A percentile compares a stretch with the other conserved stretches of the same genome.
Conservation (phyloP, 2,888 invertebrate species). For the Sthenelais limicola region DNA sequence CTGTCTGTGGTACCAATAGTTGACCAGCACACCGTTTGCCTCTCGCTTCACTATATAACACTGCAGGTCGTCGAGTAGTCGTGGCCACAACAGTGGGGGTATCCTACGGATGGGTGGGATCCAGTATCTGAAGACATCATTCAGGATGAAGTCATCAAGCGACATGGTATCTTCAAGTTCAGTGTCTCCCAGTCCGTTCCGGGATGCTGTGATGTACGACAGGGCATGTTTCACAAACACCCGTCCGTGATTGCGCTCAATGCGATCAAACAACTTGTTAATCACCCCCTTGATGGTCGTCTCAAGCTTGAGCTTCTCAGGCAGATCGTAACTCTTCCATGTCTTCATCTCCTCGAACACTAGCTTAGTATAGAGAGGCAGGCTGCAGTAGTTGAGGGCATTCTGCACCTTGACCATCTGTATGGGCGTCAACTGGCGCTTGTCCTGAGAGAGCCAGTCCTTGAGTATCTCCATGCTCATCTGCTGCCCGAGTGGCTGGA, state of each 20-base stretch:
- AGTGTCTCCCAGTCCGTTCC: conserved; percentile 19
- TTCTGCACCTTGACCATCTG: conserved; percentile 34
- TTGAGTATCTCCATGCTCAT: conserved; percentile 60
- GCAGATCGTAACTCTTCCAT: conserved; percentile 54
- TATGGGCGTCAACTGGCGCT: conserved; percentile 45
- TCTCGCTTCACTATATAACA: conserved; percentile 57
- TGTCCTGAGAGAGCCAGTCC: conserved; percentile 51
- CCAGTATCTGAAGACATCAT: conserved; percentile 55
- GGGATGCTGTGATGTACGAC: conserved; percentile 56
- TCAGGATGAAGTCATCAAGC: conserved; percentile 54
- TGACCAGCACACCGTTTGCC: conserved; percentile 55
- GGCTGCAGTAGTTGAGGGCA: conserved; percentile 51
- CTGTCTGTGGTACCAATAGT: conserved; percentile 56
- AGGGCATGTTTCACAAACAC: conserved; percentile 53
- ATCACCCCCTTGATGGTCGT: conserved; percentile 57
- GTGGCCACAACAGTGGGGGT: conserved; percentile 56
- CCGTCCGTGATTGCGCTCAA: conserved; percentile 54
- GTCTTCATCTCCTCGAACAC: conserved; percentile 54
- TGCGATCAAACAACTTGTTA: conserved; percentile 53
- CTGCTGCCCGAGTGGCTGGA: conserved; percentile 52
- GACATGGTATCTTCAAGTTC: conserved; percentile 53
- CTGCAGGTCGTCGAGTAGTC: conserved; percentile 52
- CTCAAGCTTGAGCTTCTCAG: conserved; percentile 46
- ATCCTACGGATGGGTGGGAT: conserved; percentile 63
- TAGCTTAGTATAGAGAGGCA: conserved; percentile 56